Percentiles rank a stretch among this genome's conserved stretches.
Evolutionary conservation across 2,888 invertebrate genomes (phyloP).

Genomic region (Nebria salina): DNA sequence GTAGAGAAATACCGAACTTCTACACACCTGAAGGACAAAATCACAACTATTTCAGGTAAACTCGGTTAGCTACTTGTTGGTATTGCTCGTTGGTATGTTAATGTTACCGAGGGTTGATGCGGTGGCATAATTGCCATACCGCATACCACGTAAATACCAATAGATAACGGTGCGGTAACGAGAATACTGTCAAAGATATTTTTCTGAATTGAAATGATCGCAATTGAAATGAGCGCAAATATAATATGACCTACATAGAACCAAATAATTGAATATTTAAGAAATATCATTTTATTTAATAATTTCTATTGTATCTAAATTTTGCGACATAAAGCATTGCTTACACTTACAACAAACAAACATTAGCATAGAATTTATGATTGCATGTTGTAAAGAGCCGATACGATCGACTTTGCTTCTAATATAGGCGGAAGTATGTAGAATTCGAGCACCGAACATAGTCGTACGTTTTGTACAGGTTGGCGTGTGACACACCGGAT

Average conservation of each 20-base stretch:
- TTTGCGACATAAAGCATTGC: neutral
- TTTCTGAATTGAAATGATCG: no score
- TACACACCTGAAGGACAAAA: no score
- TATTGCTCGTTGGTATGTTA: neutral
- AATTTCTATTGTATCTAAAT: neutral
- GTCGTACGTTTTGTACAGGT: conserved; percentile 10
- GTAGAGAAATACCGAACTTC: no score
- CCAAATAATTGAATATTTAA: neutral
- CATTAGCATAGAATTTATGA: neutral
- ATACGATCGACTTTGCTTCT: neutral
- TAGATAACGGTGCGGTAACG: neutral
- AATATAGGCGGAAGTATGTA: neutral
- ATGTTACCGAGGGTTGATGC: neutral
- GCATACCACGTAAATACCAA: neutral
- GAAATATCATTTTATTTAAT: neutral
- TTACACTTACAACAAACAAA: neutral
- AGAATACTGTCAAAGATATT: neutral
- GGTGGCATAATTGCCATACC: neutral
- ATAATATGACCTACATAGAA: no score
- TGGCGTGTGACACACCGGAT: conserved; percentile 8
- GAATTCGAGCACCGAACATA: conserved; percentile 6
- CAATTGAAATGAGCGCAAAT: no score
- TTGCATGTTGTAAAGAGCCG: neutral
- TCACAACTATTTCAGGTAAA: no score
- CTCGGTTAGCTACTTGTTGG: neutral